Conservation (phyloP, 30 jellyfish, hydroid and myxozoan genomes). For the Morbakka virulenta region DNA sequence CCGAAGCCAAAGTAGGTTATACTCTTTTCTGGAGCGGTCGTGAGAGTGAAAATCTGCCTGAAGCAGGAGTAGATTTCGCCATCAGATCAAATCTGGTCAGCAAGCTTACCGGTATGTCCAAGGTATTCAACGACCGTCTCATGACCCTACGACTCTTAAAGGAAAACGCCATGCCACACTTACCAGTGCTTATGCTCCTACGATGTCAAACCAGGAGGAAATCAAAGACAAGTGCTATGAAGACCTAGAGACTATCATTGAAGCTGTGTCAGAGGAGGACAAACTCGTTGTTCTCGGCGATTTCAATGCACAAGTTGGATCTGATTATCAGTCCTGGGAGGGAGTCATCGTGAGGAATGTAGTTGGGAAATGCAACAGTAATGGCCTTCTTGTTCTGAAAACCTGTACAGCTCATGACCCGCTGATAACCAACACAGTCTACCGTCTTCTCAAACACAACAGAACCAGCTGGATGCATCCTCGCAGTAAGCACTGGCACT, state of each 20-base stretch:
- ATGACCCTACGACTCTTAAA: constrained; percentile 35
- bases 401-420: constrained; percentile 26
- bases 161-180: constrained; percentile 11
- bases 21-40: not conserved
- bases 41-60: not conserved
- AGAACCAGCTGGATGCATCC: too few relatives aligned
- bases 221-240: constrained; percentile 10
- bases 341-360: constrained; percentile 10
- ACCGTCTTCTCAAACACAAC: too few relatives aligned
- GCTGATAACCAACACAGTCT: constrained; percentile 2
- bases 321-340: constrained; percentile 21
- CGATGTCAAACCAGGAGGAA: constrained; percentile 28
- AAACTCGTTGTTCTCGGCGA: constrained; percentile 10
- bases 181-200: constrained; percentile 32
- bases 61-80: constrained; percentile 44
- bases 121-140: constrained; percentile 26
- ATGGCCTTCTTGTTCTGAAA: constrained; percentile 25
- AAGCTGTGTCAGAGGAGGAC: not conserved
- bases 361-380: constrained; percentile 14
- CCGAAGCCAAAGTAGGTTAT: not conserved
- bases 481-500: too few relatives aligned
- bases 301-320: constrained; percentile 22
- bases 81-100: constrained; percentile 13
- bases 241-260: constrained; percentile 1
- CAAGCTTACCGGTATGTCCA: not conserved